Evolutionary conservation across 2,797 vertebrate species (phyloP).

Genomic region (Cuniculus paca): DNA sequence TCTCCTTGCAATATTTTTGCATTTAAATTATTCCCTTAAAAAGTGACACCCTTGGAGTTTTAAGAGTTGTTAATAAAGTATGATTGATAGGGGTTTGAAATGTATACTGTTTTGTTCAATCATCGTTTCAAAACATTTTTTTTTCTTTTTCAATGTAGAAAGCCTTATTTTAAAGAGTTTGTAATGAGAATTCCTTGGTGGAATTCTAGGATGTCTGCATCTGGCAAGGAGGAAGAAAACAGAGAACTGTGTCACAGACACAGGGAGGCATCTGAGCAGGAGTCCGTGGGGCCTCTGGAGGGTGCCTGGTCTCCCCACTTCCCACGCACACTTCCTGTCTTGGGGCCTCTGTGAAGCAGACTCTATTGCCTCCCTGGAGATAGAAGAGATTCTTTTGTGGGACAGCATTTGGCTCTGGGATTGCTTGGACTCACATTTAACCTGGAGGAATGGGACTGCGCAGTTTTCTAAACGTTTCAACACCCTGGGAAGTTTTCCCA

Average conservation of each 20-base stretch:
- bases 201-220: not conserved
- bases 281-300: not conserved
- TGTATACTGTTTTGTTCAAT: slow-evolving; percentile 34
- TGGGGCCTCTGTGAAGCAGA: not conserved
- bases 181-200: not conserved
- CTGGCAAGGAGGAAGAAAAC: not conserved
- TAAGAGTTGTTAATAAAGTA: slow-evolving; percentile 27
- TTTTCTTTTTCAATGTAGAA: slow-evolving; percentile 42
- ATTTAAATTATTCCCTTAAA: slow-evolving; percentile 57
- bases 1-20: slow-evolving; percentile 49
- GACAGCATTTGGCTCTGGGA: not conserved
- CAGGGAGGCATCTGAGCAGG: not conserved
- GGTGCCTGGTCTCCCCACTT: not conserved
- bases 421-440: not conserved
- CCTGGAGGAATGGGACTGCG: too few relatives aligned
- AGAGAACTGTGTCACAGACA: not conserved
- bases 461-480: not conserved
- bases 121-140: slow-evolving; percentile 55
- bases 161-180: not conserved
- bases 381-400: not conserved
- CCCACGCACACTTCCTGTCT: not conserved
- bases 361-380: not conserved
- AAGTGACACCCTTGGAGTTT: not conserved
- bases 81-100: slow-evolving; percentile 40
- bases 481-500: not conserved